These are phyloP conservation scores for Andrena bucephala DNA, from an alignment of 2,888 invertebrate genomes.

Conservation along the genomic window DNA sequence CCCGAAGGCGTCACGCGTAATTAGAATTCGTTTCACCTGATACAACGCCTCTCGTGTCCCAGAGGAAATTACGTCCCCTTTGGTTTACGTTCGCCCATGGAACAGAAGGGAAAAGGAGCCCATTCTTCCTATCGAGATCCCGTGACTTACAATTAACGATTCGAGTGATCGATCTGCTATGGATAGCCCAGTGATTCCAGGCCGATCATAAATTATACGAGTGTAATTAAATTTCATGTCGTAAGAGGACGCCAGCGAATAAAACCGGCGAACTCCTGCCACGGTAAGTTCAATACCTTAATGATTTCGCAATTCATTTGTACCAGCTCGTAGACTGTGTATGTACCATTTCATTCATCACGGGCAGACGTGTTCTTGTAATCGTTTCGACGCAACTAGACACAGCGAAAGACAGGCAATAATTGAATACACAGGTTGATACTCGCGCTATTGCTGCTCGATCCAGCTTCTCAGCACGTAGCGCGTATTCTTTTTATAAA, in stretches of 20 bases:
- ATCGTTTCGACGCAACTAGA: conserved; percentile 1
- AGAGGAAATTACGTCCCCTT: conserved; percentile 43
- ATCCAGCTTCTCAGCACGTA: neutral
- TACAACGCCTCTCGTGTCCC: conserved; percentile 39
- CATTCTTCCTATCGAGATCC: neutral
- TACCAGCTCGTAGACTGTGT: neutral
- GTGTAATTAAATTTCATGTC: conserved; percentile 50
- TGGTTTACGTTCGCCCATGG: conserved; percentile 4
- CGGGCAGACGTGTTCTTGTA: conserved; percentile 30
- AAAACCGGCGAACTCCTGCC: conserved; percentile 30
- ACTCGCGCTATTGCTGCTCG: too few relatives aligned
- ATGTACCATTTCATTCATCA: conserved; percentile 48
- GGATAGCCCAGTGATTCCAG: neutral
- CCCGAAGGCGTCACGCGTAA: conserved; percentile 71
- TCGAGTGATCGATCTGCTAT: conserved; percentile 24
- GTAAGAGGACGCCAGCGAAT: conserved; percentile 32
- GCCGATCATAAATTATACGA: conserved; percentile 35
- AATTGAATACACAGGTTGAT: too few relatives aligned
- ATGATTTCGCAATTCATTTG: conserved; percentile 35
- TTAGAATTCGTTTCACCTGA: conserved; percentile 69
- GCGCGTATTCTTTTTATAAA: neutral
- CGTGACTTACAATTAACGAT: conserved; percentile 13
- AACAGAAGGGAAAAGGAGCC: conserved; percentile 11
- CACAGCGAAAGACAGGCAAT: too few relatives aligned
- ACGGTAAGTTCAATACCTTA: neutral